Evolutionary conservation across 1,140 invertebrate genomes (phyloP).

Genomic region (Nomia melanderi): DNA sequence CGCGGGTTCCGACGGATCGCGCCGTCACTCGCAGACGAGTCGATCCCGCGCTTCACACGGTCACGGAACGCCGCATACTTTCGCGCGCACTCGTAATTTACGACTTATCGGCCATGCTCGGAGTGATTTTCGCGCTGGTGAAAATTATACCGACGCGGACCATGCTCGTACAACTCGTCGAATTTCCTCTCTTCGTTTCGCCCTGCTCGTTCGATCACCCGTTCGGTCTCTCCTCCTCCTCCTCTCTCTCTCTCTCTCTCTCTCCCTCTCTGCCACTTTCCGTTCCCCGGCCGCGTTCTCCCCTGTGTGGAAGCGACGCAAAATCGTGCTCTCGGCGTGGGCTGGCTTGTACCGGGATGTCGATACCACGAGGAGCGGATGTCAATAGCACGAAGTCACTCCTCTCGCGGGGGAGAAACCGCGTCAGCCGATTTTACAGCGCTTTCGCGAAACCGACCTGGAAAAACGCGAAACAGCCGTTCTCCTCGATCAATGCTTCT

Average conservation of each 20-base stretch:
- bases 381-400: conserved; percentile 78
- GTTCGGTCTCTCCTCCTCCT: neutral
- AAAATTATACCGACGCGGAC: conserved; percentile 72
- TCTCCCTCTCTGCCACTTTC: neutral
- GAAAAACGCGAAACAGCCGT: conserved; percentile 22
- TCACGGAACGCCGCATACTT: conserved; percentile 38
- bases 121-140: conserved; percentile 72
- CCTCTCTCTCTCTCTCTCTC: conserved; percentile 13
- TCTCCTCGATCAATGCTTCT: conserved; percentile 6
- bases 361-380: conserved; percentile 78
- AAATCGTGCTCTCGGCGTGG: conserved; percentile 67
- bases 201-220: neutral
- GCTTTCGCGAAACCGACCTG: conserved; percentile 30
- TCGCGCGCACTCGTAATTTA: conserved; percentile 69
- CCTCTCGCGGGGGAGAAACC: conserved; percentile 55
- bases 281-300: conserved; percentile 6
- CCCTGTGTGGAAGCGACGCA: conserved; percentile 71
- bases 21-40: conserved; percentile 64
- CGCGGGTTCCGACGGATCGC: conserved; percentile 54
- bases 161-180: conserved; percentile 43
- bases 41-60: conserved; percentile 57
- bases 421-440: conserved; percentile 61
- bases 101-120: conserved; percentile 68
- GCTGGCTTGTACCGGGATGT: conserved; percentile 74
- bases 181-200: neutral